Conservation (phyloP, 2,113 vertebrate genomes). For the Corythaixoides concolor region DNA sequence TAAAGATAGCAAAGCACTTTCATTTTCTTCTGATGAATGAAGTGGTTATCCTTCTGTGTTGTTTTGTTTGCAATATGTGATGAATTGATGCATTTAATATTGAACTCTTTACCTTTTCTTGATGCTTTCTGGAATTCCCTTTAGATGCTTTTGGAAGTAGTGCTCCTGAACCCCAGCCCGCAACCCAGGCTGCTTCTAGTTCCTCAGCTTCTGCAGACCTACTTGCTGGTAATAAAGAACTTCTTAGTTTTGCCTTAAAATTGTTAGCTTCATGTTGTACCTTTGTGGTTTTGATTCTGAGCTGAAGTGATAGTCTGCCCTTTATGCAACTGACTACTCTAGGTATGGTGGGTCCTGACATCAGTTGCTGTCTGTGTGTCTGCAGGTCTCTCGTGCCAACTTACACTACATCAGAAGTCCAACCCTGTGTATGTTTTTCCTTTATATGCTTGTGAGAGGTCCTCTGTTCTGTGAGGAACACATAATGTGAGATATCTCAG, state of each 20-base stretch:
- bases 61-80: neutral
- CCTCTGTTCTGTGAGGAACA: neutral
- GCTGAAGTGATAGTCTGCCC: neutral
- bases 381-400: neutral
- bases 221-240: constrained; percentile 86
- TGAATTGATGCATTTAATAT: constrained; percentile 23
- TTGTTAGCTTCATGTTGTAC: neutral
- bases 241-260: neutral
- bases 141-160: constrained; percentile 90
- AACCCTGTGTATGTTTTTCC: neutral
- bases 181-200: constrained; percentile 82
- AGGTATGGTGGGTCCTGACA: neutral
- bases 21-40: neutral
- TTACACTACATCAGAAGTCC: neutral
- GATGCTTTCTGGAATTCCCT: constrained; percentile 78
- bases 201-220: constrained; percentile 88
- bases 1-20: neutral
- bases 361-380: neutral
- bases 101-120: constrained; percentile 71
- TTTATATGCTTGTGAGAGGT: neutral
- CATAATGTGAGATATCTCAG: neutral
- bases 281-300: neutral
- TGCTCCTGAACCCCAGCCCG: constrained; percentile 79
- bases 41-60: neutral
- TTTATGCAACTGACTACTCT: neutral